Evolutionary conservation across 2,888 invertebrate genomes (phyloP), one percentile per base, ranked within the genome.

Genomic region (Macroteleia sp.): DNA sequence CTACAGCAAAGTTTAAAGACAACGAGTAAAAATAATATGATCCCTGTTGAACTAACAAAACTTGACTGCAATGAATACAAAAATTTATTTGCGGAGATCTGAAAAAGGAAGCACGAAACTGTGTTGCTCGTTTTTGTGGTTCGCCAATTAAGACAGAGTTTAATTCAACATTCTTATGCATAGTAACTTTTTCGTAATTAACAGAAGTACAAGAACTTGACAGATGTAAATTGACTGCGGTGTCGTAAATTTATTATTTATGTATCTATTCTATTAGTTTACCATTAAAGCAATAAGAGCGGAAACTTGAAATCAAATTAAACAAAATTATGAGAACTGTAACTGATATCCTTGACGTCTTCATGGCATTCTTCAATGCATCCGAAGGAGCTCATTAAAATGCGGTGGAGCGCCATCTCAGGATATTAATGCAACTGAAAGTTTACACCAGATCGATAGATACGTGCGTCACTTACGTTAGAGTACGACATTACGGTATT

Each of bases 401-500:
- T 71, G 54, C 71, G 32, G 22, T 46, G 54, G 12, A 30, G 71
- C 42, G 14, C 32, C 32, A 36, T 39, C 46, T 22, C 16, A 34
- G 32, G 62, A 71, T 71, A 64, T 64, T 73, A 64, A 73, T 57
- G 64, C 57, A 32, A 64, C 56, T 48, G 56, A 30, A 71, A 71
- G 56, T 62, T 62, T 62, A 71, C 62, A 61, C 52, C 39, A 46
- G 54, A 48, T 62, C 62, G 62, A 9, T 32, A 28, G 22, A 32
- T 64, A 64, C 62, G 54, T 54, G 56, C 28, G 50, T 48, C 39
- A 73, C 42, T 56, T 61, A 34, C 14, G 41, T 9, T 52, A 28
- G 34, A 61, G 39, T 36, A 54, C 44, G 17, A 61, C 54, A 61
- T 64, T 64, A 52, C 46, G n/a, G n/a, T n/a, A n/a, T n/a, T n/a